Base-by-base conservation (phyloP, 2,888 invertebrate genomes). In the Archips xylosteana region DNA sequence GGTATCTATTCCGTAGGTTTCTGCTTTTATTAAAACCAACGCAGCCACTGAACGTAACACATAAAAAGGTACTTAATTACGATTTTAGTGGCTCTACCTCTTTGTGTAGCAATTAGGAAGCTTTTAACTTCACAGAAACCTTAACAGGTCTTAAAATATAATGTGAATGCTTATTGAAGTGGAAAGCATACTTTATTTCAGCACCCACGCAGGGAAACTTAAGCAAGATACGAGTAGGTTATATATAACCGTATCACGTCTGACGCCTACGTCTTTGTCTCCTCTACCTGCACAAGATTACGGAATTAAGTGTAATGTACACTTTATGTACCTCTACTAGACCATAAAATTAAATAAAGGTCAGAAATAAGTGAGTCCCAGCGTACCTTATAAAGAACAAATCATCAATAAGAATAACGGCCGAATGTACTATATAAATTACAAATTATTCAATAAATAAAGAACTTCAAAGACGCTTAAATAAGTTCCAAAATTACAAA, bases 241-340 rank as follows among this genome's bases (percentile, higher is more conserved):
- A 13, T 47, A n/a, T n/a, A 49, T 49, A 34, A 51, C 36, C 15
- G n/a, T 10, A 10, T 5, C 3, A 57, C 4, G 57, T 32, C 32
- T 32, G 57, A 42, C 62, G 62, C 62, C 42, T 15, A 42, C 62
- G 23, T 42, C 45, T 10, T n/a, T n/a, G n/a, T n/a, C n/a, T 42
- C 9, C 2, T 45, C 23, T 42, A 45, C 23, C 23, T 42, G 36
- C n/a, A n/a, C 9, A 36, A 61, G 39, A 36, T 36, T 61, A 8
- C 13, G 8, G 61, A 3, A 61, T 39, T n/a, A 61, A n/a, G 6
- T 61, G 8, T 6, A 39, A 61, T 42, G 36, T 36, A 36, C 13
- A n/a, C n/a, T 39, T 61, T n/a, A 61, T 32, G 32, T 59, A 59
- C 59, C 3, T 36, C 36, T 36, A 36, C 36, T 6, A 39, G 39